A percentile compares a stretch with the other conserved stretches of the same genome.
These are phyloP conservation scores for Catharus minimus DNA, from an alignment of 2,113 vertebrate genomes.

Conservation along the genomic window DNA sequence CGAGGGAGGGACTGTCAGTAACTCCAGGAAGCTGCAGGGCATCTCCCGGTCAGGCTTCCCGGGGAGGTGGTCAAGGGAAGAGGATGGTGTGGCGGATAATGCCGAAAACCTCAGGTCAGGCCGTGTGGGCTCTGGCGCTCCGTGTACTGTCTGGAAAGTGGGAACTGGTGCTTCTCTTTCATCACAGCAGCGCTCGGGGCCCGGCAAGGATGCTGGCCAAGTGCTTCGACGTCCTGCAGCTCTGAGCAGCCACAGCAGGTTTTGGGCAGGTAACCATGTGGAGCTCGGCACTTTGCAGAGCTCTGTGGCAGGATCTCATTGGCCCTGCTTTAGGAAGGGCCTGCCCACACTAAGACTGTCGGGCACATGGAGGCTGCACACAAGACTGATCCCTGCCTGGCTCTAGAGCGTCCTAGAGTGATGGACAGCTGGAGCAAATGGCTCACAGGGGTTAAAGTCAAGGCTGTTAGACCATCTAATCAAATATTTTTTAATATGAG, in stretches of 20 bases:
- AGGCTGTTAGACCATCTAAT: neutral
- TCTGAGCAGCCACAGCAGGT: no score
- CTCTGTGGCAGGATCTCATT: rapidly evolving
- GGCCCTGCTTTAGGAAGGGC: neutral
- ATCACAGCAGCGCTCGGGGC: rapidly evolving
- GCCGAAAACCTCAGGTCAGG: neutral
- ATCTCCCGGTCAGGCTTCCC: rapidly evolving
- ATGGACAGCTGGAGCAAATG: neutral
- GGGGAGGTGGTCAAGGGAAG: neutral
- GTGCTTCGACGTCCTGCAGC: rapidly evolving
- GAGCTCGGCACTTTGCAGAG: rapidly evolving
- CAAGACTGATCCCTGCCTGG: rapidly evolving
- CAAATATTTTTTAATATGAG: neutral
- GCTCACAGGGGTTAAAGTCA: neutral
- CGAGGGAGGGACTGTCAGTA: neutral
- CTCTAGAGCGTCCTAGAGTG: rapidly evolving
- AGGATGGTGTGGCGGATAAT: rapidly evolving
- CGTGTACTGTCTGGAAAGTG: rapidly evolving
- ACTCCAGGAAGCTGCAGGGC: neutral
- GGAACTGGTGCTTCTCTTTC: neutral
- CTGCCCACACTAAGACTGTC: neutral
- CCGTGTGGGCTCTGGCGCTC: rapidly evolving
- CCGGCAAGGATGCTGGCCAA: neutral
- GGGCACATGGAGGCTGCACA: neutral
- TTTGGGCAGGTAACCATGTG: rapidly evolving